Percentiles rank a stretch among this genome's conserved stretches.
These are phyloP conservation scores for Cynocephalus volans DNA, from an alignment of 2,113 vertebrate species.

Conservation along the genomic window DNA sequence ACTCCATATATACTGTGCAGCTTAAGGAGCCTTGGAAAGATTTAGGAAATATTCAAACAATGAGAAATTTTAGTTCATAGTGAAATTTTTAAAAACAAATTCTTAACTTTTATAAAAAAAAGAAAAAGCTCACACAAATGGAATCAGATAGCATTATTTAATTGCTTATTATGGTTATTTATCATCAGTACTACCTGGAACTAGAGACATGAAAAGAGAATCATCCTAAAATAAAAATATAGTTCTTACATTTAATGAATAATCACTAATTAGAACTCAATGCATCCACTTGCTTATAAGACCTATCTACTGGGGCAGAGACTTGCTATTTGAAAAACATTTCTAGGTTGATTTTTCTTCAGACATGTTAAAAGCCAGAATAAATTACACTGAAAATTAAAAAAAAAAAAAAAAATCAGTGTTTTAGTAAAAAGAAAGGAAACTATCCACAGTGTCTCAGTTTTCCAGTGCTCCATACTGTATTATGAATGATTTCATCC, in stretches of 20 bases:
- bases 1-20: neutral
- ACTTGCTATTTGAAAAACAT: constrained; percentile 29
- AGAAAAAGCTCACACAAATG: neutral
- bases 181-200: neutral
- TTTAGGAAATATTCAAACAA: neutral
- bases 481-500: neutral
- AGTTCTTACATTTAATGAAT: neutral
- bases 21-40: neutral
- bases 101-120: neutral
- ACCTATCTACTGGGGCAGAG: neutral
- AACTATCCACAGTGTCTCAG: neutral
- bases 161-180: constrained; percentile 13
- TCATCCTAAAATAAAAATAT: neutral
- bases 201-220: constrained; percentile 19
- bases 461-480: neutral
- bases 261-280: neutral
- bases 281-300: neutral
- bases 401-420: neutral
- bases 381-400: neutral
- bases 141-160: neutral
- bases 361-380: constrained; percentile 29
- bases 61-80: neutral
- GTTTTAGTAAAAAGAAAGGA: neutral
- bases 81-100: neutral
- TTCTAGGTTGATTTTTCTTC: constrained; percentile 19